Base-by-base conservation (phyloP, 1,140 invertebrate genomes). In the Zaprionus kolodkinae region DNA sequence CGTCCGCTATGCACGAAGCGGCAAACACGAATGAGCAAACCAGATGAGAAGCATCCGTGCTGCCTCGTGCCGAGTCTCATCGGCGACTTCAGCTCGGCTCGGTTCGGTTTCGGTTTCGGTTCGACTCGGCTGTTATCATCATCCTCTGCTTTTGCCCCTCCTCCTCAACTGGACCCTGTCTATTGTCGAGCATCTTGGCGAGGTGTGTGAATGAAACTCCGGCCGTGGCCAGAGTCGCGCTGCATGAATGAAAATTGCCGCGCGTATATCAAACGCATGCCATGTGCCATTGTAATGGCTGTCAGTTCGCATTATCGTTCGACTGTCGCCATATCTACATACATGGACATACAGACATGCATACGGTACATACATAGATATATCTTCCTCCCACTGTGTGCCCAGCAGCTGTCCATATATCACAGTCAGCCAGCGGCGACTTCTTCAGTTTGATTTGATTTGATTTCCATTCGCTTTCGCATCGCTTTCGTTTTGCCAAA, bases 201-300 rank as follows among this genome's bases (percentile, higher is more conserved):
- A 17, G 52, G 9, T 21, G 21, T 36, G 38, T 69, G 67, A 76
- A 71, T 76, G 61, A 72, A 72, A 55, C 40, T 35, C 55, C 15
- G 55, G n/a, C 55, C 33, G 27, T n/a, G 11, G 30, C 11, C 27
- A 30, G 33, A 62, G 35, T 36, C 59, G 50, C n/a, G 60, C 15
- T 59, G 65, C 52, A 79, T 88, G 84, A 88, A 88, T 88, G 84
- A 85, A 79, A 89, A 84, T 80, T 48, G 84, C 62, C 38, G 73
- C 80, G 83, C 83, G 85, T 89, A 78, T 81, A 84, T 87, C 80
- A 87, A 75, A 84, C 84, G 67, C 84, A 84, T 75, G 78, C 78
- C 62, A 70, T 64, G 54, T 60, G 60, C 71, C 69, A 61, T 73
- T 64, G 74, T 73, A 84, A 88, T 78, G 85, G 74, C 54, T 89